Percentiles rank a stretch among this genome's conserved stretches.
These are phyloP conservation scores for Eretmochelys imbricata DNA, from an alignment of 2,113 vertebrate genomes.

Conservation along the genomic window DNA sequence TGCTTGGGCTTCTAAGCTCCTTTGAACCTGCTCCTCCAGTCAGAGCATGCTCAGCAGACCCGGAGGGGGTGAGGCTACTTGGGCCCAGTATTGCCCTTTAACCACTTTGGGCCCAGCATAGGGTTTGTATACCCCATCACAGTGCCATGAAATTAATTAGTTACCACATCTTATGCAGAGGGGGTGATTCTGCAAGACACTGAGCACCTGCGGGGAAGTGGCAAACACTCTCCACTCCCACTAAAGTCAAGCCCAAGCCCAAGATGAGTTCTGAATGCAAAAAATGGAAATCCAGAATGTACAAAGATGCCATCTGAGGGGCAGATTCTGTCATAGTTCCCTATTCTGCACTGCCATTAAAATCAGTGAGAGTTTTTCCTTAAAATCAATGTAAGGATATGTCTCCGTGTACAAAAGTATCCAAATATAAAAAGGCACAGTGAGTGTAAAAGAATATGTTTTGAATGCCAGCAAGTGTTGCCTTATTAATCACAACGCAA, in stretches of 20 bases:
- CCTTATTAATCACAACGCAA: slow-evolving; percentile 67
- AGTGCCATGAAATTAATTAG: not conserved
- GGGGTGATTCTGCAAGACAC: not conserved
- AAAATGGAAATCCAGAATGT: not conserved
- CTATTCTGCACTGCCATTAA: slow-evolving; percentile 50
- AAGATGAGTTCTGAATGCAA: not conserved
- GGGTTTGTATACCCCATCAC: not conserved
- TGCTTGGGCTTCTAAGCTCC: not conserved
- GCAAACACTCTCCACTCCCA: slow-evolving; percentile 5
- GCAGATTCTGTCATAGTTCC: slow-evolving; percentile 28
- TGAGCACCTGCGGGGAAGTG: slow-evolving; percentile 24
- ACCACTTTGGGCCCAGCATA: not conserved
- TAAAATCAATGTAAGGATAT: slow-evolving; percentile 65
- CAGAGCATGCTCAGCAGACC: not conserved
- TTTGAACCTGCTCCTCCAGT: not conserved
- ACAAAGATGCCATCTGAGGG: not conserved
- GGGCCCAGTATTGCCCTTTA: not conserved
- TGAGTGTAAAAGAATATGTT: slow-evolving; percentile 64
- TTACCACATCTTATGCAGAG: not conserved
- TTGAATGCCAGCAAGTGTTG: slow-evolving; percentile 63
- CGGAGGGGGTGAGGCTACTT: not conserved
- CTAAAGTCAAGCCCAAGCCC: slow-evolving; percentile 15
- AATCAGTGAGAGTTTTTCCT: slow-evolving; percentile 63
- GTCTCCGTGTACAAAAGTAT: slow-evolving; percentile 70
- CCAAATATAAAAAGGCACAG: slow-evolving; percentile 72